Conservation (phyloP, 30 jellyfish, hydroid and myxozoan species). For the Turritopsis rubra region DNA sequence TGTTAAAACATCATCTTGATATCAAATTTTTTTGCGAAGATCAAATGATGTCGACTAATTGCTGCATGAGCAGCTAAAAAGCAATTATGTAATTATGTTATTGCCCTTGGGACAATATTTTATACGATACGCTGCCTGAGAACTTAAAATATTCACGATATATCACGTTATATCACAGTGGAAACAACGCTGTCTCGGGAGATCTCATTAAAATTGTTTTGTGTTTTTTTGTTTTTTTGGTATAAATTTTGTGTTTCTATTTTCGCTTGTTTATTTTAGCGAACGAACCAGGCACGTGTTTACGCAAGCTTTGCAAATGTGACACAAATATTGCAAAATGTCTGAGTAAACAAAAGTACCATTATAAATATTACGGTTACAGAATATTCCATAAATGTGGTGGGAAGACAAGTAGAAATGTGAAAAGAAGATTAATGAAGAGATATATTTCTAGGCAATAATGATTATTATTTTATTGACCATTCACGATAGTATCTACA, state of each 20-base stretch:
- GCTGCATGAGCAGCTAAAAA: too few species aligned
- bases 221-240: not conserved
- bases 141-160: too few species aligned
- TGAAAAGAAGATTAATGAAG: not conserved
- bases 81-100: too few species aligned
- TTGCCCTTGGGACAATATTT: too few species aligned
- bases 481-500: too few species aligned
- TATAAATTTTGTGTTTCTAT: not conserved
- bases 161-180: too few species aligned
- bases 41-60: too few species aligned
- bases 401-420: not conserved
- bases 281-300: slow-evolving; percentile 51
- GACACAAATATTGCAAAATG: slow-evolving; percentile 73
- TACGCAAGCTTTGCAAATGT: slow-evolving; percentile 63
- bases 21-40: too few species aligned
- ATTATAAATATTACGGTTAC: slow-evolving; percentile 33
- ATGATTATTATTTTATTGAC: not conserved
- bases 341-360: slow-evolving; percentile 42
- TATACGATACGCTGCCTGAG: too few species aligned
- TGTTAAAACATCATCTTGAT: too few species aligned
- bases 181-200: too few species aligned
- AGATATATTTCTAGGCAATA: not conserved
- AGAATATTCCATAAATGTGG: slow-evolving; percentile 27
- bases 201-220: not conserved
- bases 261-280: slow-evolving; percentile 29